phyloP scores from a whole-genome alignment of 1,140 invertebrate genomes.

The Druon quercuslanigerum region DNA sequence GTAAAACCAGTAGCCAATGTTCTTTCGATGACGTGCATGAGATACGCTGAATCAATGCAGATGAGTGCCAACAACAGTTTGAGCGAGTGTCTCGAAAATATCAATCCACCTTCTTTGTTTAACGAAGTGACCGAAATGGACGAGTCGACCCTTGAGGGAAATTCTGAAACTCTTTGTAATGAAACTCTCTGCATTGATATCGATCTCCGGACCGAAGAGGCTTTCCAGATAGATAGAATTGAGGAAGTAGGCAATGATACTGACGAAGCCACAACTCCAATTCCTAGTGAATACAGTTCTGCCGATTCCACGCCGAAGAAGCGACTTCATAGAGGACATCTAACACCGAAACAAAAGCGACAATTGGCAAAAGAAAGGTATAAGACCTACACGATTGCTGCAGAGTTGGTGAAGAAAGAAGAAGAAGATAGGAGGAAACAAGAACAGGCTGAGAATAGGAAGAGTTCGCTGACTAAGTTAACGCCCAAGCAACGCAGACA shows the following conservation, averaged over 20 bases:
- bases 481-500: constrained; percentile 83
- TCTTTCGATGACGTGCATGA: constrained; percentile 67
- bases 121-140: constrained; percentile 80
- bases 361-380: constrained; percentile 84
- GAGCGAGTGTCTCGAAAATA: constrained; percentile 79
- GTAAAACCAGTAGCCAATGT: constrained; percentile 71
- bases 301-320: constrained; percentile 84
- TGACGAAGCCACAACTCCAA: constrained; percentile 75
- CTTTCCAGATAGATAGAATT: constrained; percentile 55
- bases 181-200: constrained; percentile 74
- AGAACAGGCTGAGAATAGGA: constrained; percentile 48
- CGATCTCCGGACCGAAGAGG: constrained; percentile 69
- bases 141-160: constrained; percentile 77
- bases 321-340: constrained; percentile 66
- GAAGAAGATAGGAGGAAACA: constrained; percentile 62
- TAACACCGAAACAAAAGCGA: constrained; percentile 86
- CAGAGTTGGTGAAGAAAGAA: constrained; percentile 73
- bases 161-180: constrained; percentile 78
- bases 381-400: constrained; percentile 86
- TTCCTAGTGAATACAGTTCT: constrained; percentile 80
- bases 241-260: constrained; percentile 68
- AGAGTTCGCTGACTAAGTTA: constrained; percentile 61
- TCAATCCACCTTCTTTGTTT: constrained; percentile 80
- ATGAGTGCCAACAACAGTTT: constrained; percentile 71
- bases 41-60: constrained; percentile 66